A percentile compares a stretch with the other conserved stretches of the same genome.
phyloP scores from a whole-genome alignment of 2,888 invertebrate genomes.

The Chironomus riparius region DNA sequence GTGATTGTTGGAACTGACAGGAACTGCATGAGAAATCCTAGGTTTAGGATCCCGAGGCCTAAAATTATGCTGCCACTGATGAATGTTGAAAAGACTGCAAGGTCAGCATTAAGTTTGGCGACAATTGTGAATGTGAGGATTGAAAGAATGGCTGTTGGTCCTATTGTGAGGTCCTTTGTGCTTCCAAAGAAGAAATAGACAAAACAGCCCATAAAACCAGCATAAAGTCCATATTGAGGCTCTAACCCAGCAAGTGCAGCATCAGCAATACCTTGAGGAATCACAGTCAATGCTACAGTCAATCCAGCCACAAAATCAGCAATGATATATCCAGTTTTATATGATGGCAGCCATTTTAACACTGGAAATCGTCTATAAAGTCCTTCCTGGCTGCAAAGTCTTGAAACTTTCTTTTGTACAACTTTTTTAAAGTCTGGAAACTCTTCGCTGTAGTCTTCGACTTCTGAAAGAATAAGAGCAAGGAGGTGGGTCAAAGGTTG shows the following conservation, averaged over 20 bases:
- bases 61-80: constrained; percentile 63
- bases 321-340: constrained; percentile 53
- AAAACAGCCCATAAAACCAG: constrained; percentile 90
- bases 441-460: neutral
- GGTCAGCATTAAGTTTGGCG: constrained; percentile 51
- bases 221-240: constrained; percentile 77
- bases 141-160: constrained; percentile 85
- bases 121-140: constrained; percentile 67
- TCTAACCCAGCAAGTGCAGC: constrained; percentile 65
- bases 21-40: constrained; percentile 72
- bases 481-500: too few species aligned
- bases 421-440: neutral
- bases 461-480: neutral
- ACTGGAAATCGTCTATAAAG: constrained; percentile 50
- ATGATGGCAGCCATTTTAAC: constrained; percentile 63
- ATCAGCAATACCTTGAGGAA: constrained; percentile 78
- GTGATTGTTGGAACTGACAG: constrained; percentile 78
- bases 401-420: neutral
- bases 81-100: constrained; percentile 64
- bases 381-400: neutral
- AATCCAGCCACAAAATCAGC: constrained; percentile 55
- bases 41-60: constrained; percentile 60
- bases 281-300: constrained; percentile 51
- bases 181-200: constrained; percentile 84
- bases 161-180: constrained; percentile 66